Evolutionary conservation across 2,888 invertebrate genomes (phyloP).

Genomic region (Sinelater perroti): DNA sequence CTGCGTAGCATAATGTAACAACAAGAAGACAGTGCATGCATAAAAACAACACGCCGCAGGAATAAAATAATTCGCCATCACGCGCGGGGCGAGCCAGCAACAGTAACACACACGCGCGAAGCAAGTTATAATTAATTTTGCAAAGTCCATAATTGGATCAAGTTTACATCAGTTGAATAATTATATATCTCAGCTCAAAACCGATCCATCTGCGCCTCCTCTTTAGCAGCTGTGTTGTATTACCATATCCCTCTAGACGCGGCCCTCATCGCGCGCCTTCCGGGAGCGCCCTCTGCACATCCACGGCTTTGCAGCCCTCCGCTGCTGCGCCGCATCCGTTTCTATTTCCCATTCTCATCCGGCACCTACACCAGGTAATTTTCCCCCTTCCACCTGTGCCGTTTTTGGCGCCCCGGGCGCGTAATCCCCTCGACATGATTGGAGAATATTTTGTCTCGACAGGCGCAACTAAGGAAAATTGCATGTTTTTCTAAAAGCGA

Average conservation of each 20-base stretch:
- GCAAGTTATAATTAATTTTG: slow-evolving; percentile 20
- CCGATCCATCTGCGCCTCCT: slow-evolving; percentile 24
- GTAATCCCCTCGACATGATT: background rate
- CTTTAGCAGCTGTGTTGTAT: slow-evolving; percentile 25
- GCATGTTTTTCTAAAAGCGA: too few relatives aligned
- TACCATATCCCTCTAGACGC: slow-evolving; percentile 20
- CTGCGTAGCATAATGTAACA: too few relatives aligned
- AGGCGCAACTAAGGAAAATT: too few relatives aligned
- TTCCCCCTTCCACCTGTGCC: slow-evolving; percentile 26
- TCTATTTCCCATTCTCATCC: slow-evolving; percentile 46
- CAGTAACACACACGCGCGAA: background rate
- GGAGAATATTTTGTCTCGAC: too few relatives aligned
- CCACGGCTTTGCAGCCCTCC: slow-evolving; percentile 35
- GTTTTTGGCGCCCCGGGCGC: background rate
- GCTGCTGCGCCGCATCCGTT: slow-evolving; percentile 49
- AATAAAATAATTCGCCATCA: slow-evolving; percentile 5
- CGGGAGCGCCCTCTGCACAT: slow-evolving; percentile 21
- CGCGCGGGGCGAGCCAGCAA: background rate
- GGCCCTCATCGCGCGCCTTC: slow-evolving; percentile 19
- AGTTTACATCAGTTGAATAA: slow-evolving; percentile 19
- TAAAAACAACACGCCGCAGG: background rate
- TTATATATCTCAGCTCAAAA: slow-evolving; percentile 16
- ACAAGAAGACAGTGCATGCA: too few relatives aligned
- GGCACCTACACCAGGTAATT: slow-evolving; percentile 43
- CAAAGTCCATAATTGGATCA: slow-evolving; percentile 17